Conservation (phyloP, 2,797 vertebrate genomes). For the Artibeus lituratus region DNA sequence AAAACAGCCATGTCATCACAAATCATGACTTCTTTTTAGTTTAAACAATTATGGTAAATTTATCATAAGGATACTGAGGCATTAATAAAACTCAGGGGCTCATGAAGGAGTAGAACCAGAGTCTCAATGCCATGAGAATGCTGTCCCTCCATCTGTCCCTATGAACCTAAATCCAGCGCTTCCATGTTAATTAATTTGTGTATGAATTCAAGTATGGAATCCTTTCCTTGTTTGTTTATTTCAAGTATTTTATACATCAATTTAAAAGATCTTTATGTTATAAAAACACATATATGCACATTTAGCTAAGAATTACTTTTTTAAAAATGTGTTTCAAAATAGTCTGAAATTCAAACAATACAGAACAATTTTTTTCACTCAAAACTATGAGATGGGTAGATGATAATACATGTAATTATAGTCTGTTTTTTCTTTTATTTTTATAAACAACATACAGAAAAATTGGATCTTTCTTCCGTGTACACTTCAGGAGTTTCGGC, state of each 20-base stretch:
- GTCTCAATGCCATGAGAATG: neutral
- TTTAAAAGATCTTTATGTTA: constrained; percentile 13
- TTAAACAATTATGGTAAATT: constrained; percentile 19
- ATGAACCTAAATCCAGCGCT: neutral
- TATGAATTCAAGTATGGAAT: constrained; percentile 24
- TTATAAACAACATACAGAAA: neutral
- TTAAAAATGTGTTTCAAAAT: constrained; percentile 19
- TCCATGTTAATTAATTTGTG: neutral
- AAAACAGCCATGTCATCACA: neutral
- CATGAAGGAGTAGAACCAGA: neutral
- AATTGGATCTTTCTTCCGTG: neutral
- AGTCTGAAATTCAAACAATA: constrained; percentile 17
- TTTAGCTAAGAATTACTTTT: constrained; percentile 30
- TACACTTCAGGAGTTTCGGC: neutral
- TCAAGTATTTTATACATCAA: neutral
- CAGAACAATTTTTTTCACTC: constrained; percentile 9
- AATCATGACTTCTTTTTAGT: constrained; percentile 14
- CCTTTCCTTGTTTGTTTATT: constrained; percentile 18
- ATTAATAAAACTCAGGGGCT: constrained; percentile 13
- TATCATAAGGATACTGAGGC: constrained; percentile 7
- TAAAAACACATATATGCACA: neutral
- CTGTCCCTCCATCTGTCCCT: neutral
- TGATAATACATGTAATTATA: neutral
- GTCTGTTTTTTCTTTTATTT: neutral
- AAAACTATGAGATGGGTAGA: neutral